Percentiles rank a stretch among this genome's conserved stretches.
Conservation (phyloP, 2,888 invertebrate genomes). For the Cremastinae sp. region DNA sequence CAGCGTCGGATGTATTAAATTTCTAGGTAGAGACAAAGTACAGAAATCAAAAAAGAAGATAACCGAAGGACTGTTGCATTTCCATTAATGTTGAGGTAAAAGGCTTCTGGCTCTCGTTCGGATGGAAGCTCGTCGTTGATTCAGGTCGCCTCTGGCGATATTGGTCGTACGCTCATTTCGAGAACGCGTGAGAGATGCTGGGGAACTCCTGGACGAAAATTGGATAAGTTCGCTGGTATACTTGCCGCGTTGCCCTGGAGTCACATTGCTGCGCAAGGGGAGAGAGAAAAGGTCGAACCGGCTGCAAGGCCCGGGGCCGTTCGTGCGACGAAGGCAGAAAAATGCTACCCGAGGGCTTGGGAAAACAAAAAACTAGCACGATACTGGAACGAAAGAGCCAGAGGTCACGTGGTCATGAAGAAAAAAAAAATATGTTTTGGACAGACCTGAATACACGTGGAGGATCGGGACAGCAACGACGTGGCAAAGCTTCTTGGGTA, state of each 20-base stretch:
- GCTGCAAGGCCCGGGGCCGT: too few species aligned
- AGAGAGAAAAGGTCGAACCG: background rate
- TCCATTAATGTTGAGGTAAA: conserved; percentile 1
- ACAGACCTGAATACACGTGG: conserved; percentile 9
- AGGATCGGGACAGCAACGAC: background rate
- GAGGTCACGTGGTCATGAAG: conserved; percentile 18
- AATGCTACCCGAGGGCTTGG: background rate
- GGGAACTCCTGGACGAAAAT: conserved; percentile 42
- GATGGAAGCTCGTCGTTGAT: conserved; percentile 41
- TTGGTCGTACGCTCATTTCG: conserved; percentile 1
- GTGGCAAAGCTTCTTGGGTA: conserved; percentile 23
- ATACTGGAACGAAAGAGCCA: background rate
- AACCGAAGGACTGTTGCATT: background rate
- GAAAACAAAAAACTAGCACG: conserved; percentile 16
- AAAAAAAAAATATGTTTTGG: conserved; percentile 41
- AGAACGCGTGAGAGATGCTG: conserved; percentile 1
- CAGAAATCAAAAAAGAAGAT: too few species aligned
- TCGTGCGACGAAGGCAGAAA: too few species aligned
- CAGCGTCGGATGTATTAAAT: too few species aligned
- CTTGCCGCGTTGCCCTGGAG: background rate
- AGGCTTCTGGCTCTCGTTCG: background rate
- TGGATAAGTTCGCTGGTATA: conserved; percentile 51
- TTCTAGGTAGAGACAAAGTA: too few species aligned
- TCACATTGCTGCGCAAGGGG: conserved; percentile 4
- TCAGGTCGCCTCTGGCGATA: conserved; percentile 20